phyloP scores from a whole-genome alignment of 2,797 vertebrate species.

The Oryzias sinensis region DNA sequence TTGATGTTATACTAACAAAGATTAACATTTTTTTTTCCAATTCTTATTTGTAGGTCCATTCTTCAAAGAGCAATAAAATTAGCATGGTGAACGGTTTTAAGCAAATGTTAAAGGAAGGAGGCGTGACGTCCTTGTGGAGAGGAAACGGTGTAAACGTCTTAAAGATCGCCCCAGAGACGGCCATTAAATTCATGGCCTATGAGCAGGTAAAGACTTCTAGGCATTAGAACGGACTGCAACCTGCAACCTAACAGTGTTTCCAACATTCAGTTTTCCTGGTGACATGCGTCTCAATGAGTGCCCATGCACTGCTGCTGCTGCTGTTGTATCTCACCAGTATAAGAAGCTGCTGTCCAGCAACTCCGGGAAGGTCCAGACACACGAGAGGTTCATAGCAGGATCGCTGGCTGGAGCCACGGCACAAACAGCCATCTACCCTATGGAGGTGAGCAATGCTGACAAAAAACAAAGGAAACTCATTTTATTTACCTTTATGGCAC shows the following conservation, averaged over 20 bases:
- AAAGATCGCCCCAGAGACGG: conserved; percentile 94
- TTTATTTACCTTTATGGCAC: too few species aligned
- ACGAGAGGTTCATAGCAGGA: conserved; percentile 91
- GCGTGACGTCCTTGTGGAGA: conserved; percentile 86
- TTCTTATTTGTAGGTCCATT: conserved; percentile 81
- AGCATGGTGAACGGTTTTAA: conserved; percentile 85
- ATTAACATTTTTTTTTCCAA: too few species aligned
- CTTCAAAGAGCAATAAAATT: conserved; percentile 87
- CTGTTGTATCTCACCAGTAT: conserved; percentile 74
- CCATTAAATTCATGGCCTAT: conserved; percentile 94
- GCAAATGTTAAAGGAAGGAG: conserved; percentile 94
- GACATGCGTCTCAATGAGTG: background rate
- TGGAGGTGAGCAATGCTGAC: conserved; percentile 82
- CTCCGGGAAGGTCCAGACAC: conserved; percentile 80
- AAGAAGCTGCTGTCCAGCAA: conserved; percentile 88
- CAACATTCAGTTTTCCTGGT: background rate
- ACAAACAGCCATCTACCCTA: conserved; percentile 93
- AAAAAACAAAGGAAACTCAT: too few species aligned
- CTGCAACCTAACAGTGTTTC: background rate
- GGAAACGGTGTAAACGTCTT: conserved; percentile 93
- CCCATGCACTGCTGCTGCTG: background rate
- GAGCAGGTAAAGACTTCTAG: conserved; percentile 82
- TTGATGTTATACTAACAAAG: background rate
- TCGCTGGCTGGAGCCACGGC: conserved; percentile 93
- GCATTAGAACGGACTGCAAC: background rate